Evolutionary conservation across 1,140 invertebrate species (phyloP).

Genomic region (Brachionus koreanus): DNA sequence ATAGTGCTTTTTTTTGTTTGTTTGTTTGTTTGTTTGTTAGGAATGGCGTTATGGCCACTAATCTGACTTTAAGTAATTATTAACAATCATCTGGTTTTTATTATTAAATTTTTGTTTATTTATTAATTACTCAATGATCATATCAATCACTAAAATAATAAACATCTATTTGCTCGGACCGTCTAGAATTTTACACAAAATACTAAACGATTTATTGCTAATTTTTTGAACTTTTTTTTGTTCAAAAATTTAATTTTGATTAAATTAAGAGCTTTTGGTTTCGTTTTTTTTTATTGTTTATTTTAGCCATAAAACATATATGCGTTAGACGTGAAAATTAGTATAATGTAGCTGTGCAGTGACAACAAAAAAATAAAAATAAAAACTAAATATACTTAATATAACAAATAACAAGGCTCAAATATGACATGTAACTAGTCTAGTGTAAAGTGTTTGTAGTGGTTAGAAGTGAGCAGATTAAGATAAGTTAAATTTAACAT

Average conservation of each 20-base stretch:
- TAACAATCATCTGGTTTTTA: background rate
- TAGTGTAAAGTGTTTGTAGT: background rate
- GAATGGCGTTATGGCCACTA: background rate
- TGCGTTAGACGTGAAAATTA: background rate
- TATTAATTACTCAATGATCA: background rate
- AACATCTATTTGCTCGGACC: background rate
- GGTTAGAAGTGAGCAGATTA: background rate
- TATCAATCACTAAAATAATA: conserved; percentile 10
- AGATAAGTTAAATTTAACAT: background rate
- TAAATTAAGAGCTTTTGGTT: background rate
- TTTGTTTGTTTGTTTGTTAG: too few relatives aligned
- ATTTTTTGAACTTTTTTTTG: background rate
- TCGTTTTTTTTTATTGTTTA: background rate
- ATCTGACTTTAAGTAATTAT: background rate
- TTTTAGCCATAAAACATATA: background rate
- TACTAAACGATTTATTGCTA: too few relatives aligned
- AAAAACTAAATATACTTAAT: too few relatives aligned
- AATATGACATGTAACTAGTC: background rate
- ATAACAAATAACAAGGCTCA: background rate
- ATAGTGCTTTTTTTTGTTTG: background rate
- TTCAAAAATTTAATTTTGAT: background rate
- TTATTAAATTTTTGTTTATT: background rate
- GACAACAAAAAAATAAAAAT: background rate
- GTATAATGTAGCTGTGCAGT: background rate
- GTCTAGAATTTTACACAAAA: background rate